Evolutionary conservation across 2,113 vertebrate genomes (phyloP), one percentile per base, ranked within the genome.

Genomic region (Brienomyrus longianalis): DNA sequence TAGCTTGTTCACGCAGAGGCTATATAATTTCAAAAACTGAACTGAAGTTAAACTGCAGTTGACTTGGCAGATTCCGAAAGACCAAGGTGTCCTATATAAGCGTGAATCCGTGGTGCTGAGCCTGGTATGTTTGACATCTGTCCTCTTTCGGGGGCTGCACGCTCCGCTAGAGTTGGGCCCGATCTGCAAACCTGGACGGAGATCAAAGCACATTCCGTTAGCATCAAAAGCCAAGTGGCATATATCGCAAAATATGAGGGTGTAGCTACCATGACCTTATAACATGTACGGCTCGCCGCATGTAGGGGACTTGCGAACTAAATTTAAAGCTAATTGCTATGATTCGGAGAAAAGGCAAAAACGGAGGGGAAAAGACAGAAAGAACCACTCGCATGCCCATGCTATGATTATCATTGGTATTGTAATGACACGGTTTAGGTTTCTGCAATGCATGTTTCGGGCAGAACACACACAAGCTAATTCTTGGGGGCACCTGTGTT

Each of bases 241-340:
- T 90, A 94, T 93, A 93, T 94, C 51, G 48, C 89, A 91, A 93
- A 94, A 92, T 93, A 90, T 93, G 90, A 93, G 93, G 94, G 94
- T 95, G 93, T 94, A 94, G 94, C 92, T 95, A 94, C 93, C 93
- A 94, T 95, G 95, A 94, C 93, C 93, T 90, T 95, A 95, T 95
- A 94, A 92, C 91, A 91, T 91, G 90, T 89, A 90, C 90, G 92
- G 90, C 91, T 93, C 93, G 93, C 92, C 94, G 92, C 92, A 91
- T 91, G 91, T 93, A 92, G 92, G 91, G 90, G 94, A 93, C 92
- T 94, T 95, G 92, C 93, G 92, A 93, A 96, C 96, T 96, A 96
- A 96, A 96, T 96, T 96, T 96, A 96, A 96, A 95, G 95, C 94
- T 95, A 96, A 96, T 95, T 96, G 93, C 95, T 96, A 96, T 95